These are phyloP conservation scores for Abramis brama DNA, from an alignment of 2,113 vertebrate species.

Conservation along the genomic window DNA sequence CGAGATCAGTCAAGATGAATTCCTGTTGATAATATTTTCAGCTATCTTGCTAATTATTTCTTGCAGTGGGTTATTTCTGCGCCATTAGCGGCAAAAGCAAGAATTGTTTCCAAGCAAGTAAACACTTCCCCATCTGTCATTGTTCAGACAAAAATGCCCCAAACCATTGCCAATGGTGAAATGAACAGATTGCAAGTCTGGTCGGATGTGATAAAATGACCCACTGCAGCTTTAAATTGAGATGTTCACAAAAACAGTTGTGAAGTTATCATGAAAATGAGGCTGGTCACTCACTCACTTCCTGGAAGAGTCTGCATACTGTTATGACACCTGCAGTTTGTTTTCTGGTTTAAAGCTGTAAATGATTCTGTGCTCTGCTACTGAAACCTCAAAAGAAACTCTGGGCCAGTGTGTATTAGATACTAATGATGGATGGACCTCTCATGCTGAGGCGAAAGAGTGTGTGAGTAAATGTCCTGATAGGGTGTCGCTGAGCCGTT, in stretches of 20 bases:
- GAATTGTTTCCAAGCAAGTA: background rate
- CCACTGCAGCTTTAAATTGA: background rate
- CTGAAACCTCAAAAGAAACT: background rate
- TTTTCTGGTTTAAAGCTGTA: no score
- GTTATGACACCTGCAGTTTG: background rate
- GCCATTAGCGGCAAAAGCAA: background rate
- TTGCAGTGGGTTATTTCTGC: background rate
- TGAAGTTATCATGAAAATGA: background rate
- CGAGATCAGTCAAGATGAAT: constrained; percentile 6
- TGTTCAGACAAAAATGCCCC: no score
- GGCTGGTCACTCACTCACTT: background rate
- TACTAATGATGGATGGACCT: background rate
- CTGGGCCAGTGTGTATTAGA: background rate
- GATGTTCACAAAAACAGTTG: background rate
- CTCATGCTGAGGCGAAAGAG: background rate
- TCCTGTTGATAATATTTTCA: background rate
- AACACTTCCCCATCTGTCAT: no score
- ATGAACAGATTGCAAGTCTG: background rate
- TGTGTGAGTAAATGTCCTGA: background rate
- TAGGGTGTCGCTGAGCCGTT: background rate
- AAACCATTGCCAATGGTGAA: background rate
- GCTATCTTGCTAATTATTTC: no score
- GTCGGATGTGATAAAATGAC: background rate
- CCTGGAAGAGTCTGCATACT: background rate
- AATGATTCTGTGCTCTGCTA: background rate